phyloP scores from a whole-genome alignment of 1,140 invertebrate genomes.

The Dendrolimus kikuchii region DNA sequence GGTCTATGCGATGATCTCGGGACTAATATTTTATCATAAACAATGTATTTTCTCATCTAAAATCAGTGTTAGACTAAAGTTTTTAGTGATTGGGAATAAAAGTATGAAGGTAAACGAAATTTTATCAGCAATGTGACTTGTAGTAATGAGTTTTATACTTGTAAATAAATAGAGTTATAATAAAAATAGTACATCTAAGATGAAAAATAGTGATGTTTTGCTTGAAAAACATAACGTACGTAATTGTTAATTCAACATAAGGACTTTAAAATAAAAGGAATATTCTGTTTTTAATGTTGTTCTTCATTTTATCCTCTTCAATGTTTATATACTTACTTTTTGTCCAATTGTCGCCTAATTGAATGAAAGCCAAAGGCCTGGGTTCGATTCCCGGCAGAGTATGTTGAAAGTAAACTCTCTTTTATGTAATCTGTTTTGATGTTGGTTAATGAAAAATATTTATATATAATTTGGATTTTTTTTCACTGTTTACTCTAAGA shows the following conservation, averaged over 20 bases:
- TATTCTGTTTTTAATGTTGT: constrained; percentile 34
- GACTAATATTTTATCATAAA: constrained; percentile 17
- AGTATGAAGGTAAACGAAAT: constrained; percentile 29
- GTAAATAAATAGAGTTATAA: constrained; percentile 56
- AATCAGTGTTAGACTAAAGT: constrained; percentile 45
- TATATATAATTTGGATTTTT: too few species aligned
- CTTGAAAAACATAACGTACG: constrained; percentile 53
- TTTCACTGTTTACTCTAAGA: too few species aligned
- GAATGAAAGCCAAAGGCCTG: background rate
- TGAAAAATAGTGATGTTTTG: constrained; percentile 53
- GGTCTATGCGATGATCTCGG: constrained; percentile 49
- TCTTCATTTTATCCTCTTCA: background rate
- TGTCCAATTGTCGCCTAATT: background rate
- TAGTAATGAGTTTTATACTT: constrained; percentile 63
- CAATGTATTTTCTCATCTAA: constrained; percentile 27
- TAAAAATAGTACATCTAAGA: constrained; percentile 29
- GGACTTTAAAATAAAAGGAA: constrained; percentile 44
- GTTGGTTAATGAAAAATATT: too few species aligned
- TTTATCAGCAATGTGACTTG: constrained; percentile 39
- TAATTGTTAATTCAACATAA: constrained; percentile 54
- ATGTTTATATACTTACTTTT: background rate
- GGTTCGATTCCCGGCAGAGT: background rate
- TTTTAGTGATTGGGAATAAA: constrained; percentile 29
- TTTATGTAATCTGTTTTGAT: too few species aligned
- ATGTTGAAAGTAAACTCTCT: too few species aligned